Evolutionary conservation across 2,113 vertebrate genomes (phyloP), one percentile per base, ranked within the genome.

Genomic region (Theropithecus gelada): DNA sequence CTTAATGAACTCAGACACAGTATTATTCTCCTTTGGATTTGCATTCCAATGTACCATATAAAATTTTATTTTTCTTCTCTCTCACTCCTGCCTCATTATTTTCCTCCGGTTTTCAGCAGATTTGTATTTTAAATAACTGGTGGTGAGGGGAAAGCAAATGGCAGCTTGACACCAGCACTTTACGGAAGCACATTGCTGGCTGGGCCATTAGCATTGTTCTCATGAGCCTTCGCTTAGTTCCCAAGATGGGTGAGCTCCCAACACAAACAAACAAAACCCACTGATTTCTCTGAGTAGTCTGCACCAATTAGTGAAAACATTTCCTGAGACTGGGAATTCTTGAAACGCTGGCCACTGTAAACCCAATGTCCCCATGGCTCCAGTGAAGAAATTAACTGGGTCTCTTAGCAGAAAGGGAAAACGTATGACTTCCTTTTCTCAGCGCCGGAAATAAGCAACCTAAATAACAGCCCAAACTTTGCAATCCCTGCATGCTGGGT

Each of bases 201-300:
- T 14, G n/a, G n/a, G n/a, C 83, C 17, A 72, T 23, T 35, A 95
- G 81, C n/a, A 10, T 16, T 8, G 4, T 6, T 38, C 38, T 72
- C 10, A 50, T 25, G 91, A 78, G 84, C 35, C 8, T 83, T 78
- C 70, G 17, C 32, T 93, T 82, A 78, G n/a, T 43, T 89, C 81
- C 79, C 81, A 59, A 84, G 79, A 95, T 94, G 73, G 50, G 43
- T 30, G 27, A 72, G n/a, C 38, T 93, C 95, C 92, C 70, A 76
- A 81, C 81, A 87, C 11, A 95, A 90, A 96, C 18, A 94, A 85
- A 76, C 27, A 87, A 70, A 89, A 22, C 7, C 64, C 27, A 25
- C 4, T 38, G 30, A n/a, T 32, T 80, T 50, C 40, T 88, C 85
- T 66, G 30, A 84, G 79, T 1, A 38, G 61, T 38, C 50, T 87